These are phyloP conservation scores for Sebastes wilsoni DNA, from an alignment of 2,797 vertebrate genomes.

Conservation along the genomic window DNA sequence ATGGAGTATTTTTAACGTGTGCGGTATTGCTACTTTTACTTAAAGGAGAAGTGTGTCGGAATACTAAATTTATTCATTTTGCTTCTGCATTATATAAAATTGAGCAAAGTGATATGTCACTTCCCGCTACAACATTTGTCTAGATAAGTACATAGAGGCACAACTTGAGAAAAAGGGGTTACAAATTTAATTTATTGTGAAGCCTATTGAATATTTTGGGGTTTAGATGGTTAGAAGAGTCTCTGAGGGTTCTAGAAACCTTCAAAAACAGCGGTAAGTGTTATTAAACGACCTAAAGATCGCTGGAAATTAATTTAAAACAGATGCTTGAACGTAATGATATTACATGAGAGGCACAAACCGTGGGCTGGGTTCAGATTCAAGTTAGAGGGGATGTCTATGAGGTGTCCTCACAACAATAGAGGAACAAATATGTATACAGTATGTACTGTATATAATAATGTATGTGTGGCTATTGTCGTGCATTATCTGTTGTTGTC, in stretches of 20 bases:
- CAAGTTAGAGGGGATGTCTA: neutral
- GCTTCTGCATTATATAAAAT: neutral
- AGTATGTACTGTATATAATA: too few species aligned
- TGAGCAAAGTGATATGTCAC: neutral
- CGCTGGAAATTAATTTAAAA: neutral
- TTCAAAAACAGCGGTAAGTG: neutral
- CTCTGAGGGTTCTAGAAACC: neutral
- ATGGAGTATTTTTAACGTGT: too few species aligned
- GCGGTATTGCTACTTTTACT: too few species aligned
- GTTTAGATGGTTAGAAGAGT: neutral
- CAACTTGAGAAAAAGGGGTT: too few species aligned
- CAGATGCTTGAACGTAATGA: neutral
- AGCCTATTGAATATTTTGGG: neutral
- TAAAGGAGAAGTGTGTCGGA: too few species aligned
- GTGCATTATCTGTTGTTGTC: constrained; percentile 5
- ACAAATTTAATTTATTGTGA: neutral
- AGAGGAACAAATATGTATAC: neutral
- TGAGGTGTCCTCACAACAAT: neutral
- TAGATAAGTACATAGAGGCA: neutral
- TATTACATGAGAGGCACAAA: neutral
- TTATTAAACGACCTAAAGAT: neutral
- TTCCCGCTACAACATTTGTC: neutral
- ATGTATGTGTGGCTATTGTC: too few species aligned
- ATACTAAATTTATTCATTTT: neutral
- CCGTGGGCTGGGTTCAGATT: neutral